A percentile compares a stretch with the other conserved stretches of the same genome.
Evolutionary conservation across 2,888 invertebrate genomes (phyloP).

Genomic region (Stomorhina lunata): DNA sequence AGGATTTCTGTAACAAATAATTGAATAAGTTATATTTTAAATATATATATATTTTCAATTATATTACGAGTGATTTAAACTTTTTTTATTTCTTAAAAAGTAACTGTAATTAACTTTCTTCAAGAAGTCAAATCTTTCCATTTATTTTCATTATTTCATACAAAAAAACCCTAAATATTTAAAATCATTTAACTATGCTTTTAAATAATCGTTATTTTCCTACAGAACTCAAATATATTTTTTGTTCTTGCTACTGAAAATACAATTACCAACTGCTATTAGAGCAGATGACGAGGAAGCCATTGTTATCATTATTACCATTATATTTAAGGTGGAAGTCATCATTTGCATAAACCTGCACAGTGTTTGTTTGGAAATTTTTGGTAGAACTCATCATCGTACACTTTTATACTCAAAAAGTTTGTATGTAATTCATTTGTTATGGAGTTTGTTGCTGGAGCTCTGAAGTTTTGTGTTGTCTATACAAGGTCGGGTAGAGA

Average conservation of each 20-base stretch:
- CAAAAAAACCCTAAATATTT: constrained; percentile 20
- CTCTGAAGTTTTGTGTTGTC: not conserved
- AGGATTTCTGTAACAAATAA: no score
- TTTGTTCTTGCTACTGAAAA: no score
- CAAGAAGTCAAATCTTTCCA: constrained; percentile 41
- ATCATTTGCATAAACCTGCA: constrained; percentile 22
- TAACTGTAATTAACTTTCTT: constrained; percentile 18
- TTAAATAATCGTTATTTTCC: not conserved
- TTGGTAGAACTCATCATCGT: not conserved
- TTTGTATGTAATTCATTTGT: no score
- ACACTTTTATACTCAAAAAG: not conserved
- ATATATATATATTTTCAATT: no score
- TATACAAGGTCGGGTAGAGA: not conserved
- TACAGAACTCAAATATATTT: not conserved
- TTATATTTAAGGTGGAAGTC: constrained; percentile 3
- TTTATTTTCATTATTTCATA: constrained; percentile 25
- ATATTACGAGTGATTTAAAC: no score
- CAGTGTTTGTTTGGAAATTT: constrained; percentile 16
- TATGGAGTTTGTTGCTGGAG: not conserved
- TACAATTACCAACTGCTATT: not conserved
- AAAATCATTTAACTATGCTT: constrained; percentile 25
- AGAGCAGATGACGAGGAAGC: not conserved
- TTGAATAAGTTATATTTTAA: no score
- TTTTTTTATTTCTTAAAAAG: no score
- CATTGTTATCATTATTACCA: constrained; percentile 14